phyloP scores from a whole-genome alignment of 2,797 vertebrate genomes.

The Hybognathus amarus region DNA sequence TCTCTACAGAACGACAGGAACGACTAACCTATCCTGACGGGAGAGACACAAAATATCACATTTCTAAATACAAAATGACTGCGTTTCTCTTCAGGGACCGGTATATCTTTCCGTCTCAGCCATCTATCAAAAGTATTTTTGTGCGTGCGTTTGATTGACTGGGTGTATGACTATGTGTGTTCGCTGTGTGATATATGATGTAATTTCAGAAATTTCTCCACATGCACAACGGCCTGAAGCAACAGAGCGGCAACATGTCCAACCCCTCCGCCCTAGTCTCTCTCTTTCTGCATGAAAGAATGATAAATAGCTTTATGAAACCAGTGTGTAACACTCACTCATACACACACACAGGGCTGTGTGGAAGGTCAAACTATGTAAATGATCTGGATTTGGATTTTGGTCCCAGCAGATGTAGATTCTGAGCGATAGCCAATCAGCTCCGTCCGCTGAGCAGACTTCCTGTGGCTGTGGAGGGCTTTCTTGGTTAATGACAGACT shows the following conservation, averaged over 20 bases:
- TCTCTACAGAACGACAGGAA: background rate
- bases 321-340: slow-evolving; percentile 36
- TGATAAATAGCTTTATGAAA: slow-evolving; percentile 53
- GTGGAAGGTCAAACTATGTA: slow-evolving; percentile 52
- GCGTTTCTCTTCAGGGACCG: slow-evolving; percentile 18
- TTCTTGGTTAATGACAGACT: slow-evolving; percentile 47
- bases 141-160: slow-evolving; percentile 33
- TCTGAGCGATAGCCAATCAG: slow-evolving; percentile 41
- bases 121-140: slow-evolving; percentile 38
- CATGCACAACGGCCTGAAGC: slow-evolving; percentile 48
- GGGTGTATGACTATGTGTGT: slow-evolving; percentile 41
- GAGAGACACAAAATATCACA: slow-evolving; percentile 12
- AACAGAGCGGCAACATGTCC: slow-evolving; percentile 46
- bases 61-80: slow-evolving; percentile 32
- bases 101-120: slow-evolving; percentile 18
- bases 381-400: slow-evolving; percentile 44
- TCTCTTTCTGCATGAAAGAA: slow-evolving; percentile 37
- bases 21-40: background rate
- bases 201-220: slow-evolving; percentile 37
- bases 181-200: slow-evolving; percentile 44
- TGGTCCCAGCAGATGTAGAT: slow-evolving; percentile 40
- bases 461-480: slow-evolving; percentile 42
- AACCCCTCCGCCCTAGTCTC: slow-evolving; percentile 10
- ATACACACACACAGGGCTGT: slow-evolving; percentile 17
- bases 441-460: slow-evolving; percentile 12